Conservation (phyloP, 2,797 vertebrate species). For the Propithecus deckenii region DNA sequence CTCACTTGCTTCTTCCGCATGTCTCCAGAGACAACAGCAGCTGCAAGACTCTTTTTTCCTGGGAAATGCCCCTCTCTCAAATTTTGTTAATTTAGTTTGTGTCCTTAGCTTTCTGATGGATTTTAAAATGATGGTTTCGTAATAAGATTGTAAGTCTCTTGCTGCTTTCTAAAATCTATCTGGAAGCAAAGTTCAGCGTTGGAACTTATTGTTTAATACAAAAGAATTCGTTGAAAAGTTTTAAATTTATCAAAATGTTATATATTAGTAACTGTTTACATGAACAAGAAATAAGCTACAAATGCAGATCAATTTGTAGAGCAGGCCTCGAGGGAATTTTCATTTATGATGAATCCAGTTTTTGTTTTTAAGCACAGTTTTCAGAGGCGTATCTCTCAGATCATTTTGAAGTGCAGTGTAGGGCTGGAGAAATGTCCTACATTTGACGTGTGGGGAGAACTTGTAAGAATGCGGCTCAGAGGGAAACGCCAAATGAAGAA, state of each 20-base stretch:
- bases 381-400: background rate
- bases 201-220: too few species aligned
- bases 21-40: too few species aligned
- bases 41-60: too few species aligned
- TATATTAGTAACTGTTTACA: background rate
- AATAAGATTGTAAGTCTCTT: too few species aligned
- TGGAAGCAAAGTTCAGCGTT: too few species aligned
- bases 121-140: too few species aligned
- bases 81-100: too few species aligned
- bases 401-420: background rate
- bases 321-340: background rate
- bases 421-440: background rate
- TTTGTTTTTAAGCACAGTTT: background rate
- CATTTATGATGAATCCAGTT: background rate
- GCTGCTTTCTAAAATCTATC: too few species aligned
- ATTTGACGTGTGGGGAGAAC: background rate
- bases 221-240: too few species aligned
- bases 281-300: background rate
- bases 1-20: too few species aligned
- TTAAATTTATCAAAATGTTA: background rate
- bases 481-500: background rate
- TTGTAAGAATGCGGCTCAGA: background rate
- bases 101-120: too few species aligned
- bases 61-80: too few species aligned
- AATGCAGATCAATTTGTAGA: background rate